A percentile compares a stretch with the other conserved stretches of the same genome.
These are phyloP conservation scores for Siderastrea siderea DNA, from an alignment of 92 coral and sea anemone genomes.

Conservation along the genomic window DNA sequence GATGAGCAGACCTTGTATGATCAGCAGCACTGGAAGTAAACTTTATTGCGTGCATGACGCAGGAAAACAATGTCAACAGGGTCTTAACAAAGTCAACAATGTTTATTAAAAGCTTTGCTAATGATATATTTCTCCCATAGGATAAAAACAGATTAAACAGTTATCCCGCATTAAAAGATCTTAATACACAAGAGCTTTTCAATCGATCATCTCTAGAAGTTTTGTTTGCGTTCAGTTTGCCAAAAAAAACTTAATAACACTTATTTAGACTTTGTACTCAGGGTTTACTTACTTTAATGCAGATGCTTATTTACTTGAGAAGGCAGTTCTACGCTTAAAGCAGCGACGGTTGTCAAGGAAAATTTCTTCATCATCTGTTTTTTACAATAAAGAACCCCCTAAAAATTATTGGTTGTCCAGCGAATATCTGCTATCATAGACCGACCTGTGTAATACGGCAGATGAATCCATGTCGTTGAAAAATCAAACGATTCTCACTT, in stretches of 20 bases:
- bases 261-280: not conserved
- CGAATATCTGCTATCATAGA: not conserved
- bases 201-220: not conserved
- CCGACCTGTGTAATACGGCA: not conserved
- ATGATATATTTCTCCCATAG: not conserved
- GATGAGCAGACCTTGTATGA: not conserved
- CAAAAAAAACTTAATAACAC: not conserved
- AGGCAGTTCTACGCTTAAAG: not conserved
- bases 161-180: not conserved
- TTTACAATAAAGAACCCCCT: not conserved
- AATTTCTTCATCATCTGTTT: not conserved
- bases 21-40: not conserved
- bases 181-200: not conserved
- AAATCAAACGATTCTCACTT: not conserved
- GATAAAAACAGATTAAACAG: conserved; percentile 20
- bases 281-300: not conserved
- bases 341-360: conserved; percentile 20
- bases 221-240: not conserved
- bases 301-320: not conserved
- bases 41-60: not conserved
- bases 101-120: conserved; percentile 12
- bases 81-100: conserved; percentile 17
- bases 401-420: not conserved
- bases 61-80: not conserved
- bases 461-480: not conserved